Evolutionary conservation across 2,888 invertebrate species (phyloP).

Genomic region (Tenthredo scrophulariae): DNA sequence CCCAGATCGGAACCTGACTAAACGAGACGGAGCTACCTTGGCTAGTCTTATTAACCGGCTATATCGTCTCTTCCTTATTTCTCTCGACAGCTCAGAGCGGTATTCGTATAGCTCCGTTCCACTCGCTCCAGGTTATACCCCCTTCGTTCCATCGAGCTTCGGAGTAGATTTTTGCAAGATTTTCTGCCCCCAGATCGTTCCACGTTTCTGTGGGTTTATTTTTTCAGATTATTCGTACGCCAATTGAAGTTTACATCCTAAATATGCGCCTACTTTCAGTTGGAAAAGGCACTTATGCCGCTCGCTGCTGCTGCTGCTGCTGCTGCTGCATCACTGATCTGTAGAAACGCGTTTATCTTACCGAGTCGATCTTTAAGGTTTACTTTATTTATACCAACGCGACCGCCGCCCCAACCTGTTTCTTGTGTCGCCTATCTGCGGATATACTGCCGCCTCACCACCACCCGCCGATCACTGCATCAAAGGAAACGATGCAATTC

Average conservation of each 20-base stretch:
- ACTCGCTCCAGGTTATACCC: constrained; percentile 59
- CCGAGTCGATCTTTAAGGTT: constrained; percentile 39
- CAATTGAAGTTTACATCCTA: neutral
- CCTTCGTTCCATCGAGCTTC: neutral
- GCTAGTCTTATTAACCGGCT: constrained; percentile 50
- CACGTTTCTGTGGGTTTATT: neutral
- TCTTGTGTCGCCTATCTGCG: constrained; percentile 34
- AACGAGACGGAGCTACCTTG: constrained; percentile 4
- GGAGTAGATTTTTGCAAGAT: neutral
- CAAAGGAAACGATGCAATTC: constrained; percentile 38
- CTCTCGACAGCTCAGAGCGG: neutral
- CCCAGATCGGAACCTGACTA: neutral
- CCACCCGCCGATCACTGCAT: constrained; percentile 39
- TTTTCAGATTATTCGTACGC: neutral
- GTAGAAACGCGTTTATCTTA: constrained; percentile 32
- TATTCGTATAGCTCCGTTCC: constrained; percentile 27
- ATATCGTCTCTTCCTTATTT: constrained; percentile 59
- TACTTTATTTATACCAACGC: constrained; percentile 48
- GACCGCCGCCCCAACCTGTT: constrained; percentile 39
- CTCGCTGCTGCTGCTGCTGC: no score
- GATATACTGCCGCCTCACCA: neutral
- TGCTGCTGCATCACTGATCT: neutral
- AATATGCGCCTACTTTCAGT: neutral
- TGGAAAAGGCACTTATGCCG: neutral
- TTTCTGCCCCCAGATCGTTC: neutral